Base-by-base conservation (phyloP, 2,113 vertebrate genomes). In the Ceyx melanurus region DNA sequence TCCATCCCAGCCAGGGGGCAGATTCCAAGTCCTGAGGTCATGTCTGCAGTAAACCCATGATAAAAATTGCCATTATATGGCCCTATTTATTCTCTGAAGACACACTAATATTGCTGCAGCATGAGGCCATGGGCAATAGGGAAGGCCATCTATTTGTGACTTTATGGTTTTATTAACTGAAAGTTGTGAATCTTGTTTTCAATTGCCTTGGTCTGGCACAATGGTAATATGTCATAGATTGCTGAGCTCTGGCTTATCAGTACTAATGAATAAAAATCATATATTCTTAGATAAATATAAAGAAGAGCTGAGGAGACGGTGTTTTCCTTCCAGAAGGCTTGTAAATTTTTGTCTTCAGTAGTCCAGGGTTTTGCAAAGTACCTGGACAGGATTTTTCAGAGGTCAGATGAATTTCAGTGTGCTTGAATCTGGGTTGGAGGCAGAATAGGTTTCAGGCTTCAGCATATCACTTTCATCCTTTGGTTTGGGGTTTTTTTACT, bases 1-100 rank as follows among this genome's bases (percentile, higher is more conserved):
- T 92, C 62, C 76, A 87, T 64, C 45, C 73, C 57, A 81, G 82
- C 82, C 19, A 7, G 1, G 84, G 70, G 86, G 87, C 87, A 89
- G 71, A 89, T 96, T 94, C 74, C 68, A 60, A 73, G 67, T 86
- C 79, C 67, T 86, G 60, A 85, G 88, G 82, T 96, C 95, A 95
- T 71, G 96, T 96, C 97, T 96, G 95, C 92, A 87, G 37, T 35
- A 53, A 97, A 79, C n/a, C 70, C 31, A 13, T 80, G 60, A 89
- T 92, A 93, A 94, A 91, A 92, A 90, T 62, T 87, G 84, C 67
- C 57, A 72, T 95, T 96, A 92, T 95, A 86, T 76, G 37, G 53
- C 60, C 82, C 73, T 71, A 43, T 84, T 94, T 91, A 77, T 92
- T 84, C 61, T 78, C 68, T 62, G 62, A 75, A 89, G 88, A 60